Evolutionary conservation across 2,888 invertebrate species (phyloP).

Genomic region (Eupithecia tripunctaria): DNA sequence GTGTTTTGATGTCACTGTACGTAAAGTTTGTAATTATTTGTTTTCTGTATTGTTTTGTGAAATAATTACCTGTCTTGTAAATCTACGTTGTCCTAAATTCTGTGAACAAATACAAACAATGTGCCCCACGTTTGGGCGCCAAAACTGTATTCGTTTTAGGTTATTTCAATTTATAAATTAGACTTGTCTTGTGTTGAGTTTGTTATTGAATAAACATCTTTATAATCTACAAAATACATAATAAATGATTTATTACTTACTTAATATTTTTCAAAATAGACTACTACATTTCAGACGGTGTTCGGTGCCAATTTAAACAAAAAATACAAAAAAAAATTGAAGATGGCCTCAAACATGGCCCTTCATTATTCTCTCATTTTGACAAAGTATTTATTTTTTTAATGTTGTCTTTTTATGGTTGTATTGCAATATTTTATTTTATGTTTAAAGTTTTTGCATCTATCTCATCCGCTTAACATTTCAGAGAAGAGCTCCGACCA

Average conservation of each 20-base stretch:
- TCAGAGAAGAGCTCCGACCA: slow-evolving; percentile 64
- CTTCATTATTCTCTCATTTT: neutral
- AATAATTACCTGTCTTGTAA: neutral
- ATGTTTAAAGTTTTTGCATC: slow-evolving; percentile 28
- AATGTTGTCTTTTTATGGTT: neutral
- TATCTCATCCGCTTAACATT: slow-evolving; percentile 59
- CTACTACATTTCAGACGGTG: neutral
- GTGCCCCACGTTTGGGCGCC: slow-evolving; percentile 27
- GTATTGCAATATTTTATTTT: slow-evolving; percentile 9
- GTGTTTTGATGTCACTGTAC: neutral
- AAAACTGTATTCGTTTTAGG: neutral
- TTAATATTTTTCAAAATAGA: too few species aligned
- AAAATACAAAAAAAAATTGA: too few species aligned
- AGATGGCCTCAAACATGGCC: neutral
- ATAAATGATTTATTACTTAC: too few species aligned
- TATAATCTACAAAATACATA: too few species aligned
- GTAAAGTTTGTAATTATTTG: neutral
- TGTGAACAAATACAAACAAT: neutral
- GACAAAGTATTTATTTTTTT: neutral
- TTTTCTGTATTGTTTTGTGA: neutral
- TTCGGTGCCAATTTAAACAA: neutral
- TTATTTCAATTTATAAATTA: neutral
- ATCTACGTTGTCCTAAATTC: neutral
- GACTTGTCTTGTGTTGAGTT: neutral
- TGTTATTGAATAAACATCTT: neutral